These are phyloP conservation scores for Andrena trimmerana DNA, from an alignment of 2,888 invertebrate genomes.

Conservation along the genomic window DNA sequence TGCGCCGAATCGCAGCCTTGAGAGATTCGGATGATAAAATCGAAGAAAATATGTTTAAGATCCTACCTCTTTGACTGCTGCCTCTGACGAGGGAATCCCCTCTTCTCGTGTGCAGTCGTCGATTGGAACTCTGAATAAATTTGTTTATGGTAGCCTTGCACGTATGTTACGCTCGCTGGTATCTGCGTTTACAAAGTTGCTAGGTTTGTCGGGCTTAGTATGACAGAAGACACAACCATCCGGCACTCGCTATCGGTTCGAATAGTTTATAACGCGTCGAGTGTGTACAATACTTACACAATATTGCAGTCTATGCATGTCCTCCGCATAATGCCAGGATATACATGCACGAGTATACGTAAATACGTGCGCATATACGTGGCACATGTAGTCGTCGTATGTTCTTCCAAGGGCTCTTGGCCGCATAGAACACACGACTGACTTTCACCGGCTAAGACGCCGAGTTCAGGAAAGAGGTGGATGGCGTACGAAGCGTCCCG, in stretches of 20 bases:
- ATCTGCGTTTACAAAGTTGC: neutral
- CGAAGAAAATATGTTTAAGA: neutral
- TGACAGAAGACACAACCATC: constrained; percentile 35
- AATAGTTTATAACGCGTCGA: constrained; percentile 48
- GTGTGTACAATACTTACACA: constrained; percentile 40
- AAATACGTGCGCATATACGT: neutral
- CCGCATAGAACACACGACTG: constrained; percentile 68
- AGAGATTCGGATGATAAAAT: neutral
- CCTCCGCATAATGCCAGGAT: constrained; percentile 39
- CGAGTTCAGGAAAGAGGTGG: constrained; percentile 54
- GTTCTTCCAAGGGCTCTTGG: constrained; percentile 61
- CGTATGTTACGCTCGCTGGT: neutral
- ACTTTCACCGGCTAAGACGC: constrained; percentile 73
- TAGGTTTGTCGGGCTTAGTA: neutral
- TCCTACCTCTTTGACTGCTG: neutral
- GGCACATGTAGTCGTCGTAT: constrained; percentile 26
- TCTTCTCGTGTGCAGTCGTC: neutral
- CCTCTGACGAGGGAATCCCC: neutral
- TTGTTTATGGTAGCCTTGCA: neutral
- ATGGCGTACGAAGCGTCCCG: constrained; percentile 30
- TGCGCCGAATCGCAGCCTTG: neutral
- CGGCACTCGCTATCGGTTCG: constrained; percentile 37
- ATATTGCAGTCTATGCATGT: constrained; percentile 41
- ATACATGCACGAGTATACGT: constrained; percentile 25
- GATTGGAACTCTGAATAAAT: neutral